phyloP scores from a whole-genome alignment of 1,140 invertebrate species.

The Drosophila repleta region DNA sequence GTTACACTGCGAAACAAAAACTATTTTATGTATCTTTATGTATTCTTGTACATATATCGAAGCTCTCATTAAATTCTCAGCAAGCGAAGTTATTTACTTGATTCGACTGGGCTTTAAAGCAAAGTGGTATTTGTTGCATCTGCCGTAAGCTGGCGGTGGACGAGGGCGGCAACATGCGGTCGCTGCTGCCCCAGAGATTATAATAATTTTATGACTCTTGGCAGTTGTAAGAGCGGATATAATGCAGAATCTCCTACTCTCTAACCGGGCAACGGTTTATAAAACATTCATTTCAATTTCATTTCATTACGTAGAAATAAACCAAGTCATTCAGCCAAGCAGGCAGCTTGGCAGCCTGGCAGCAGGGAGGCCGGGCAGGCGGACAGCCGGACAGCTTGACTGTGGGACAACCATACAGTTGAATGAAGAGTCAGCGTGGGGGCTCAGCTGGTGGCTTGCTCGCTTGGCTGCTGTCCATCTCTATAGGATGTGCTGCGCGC shows the following conservation, averaged over 20 bases:
- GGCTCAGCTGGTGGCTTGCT: conserved; percentile 22
- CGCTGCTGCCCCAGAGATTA: conserved; percentile 43
- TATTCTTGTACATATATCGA: background rate
- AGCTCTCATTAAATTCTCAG: conserved; percentile 13
- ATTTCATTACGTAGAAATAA: conserved; percentile 82
- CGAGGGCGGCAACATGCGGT: conserved; percentile 27
- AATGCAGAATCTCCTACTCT: conserved; percentile 3
- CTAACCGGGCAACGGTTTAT: conserved; percentile 58
- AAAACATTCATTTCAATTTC: conserved; percentile 83
- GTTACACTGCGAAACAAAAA: too few relatives aligned
- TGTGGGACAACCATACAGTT: conserved; percentile 1
- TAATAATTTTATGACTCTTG: conserved; percentile 65
- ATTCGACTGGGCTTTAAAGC: conserved; percentile 12
- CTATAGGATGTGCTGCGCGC: conserved; percentile 38
- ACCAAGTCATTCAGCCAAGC: conserved; percentile 65
- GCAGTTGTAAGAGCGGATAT: background rate
- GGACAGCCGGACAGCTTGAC: background rate
- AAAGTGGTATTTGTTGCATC: conserved; percentile 17
- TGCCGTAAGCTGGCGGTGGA: background rate
- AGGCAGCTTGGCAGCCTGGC: conserved; percentile 3
- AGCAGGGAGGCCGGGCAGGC: conserved; percentile 9
- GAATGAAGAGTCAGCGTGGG: conserved; percentile 30
- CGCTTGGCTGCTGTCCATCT: conserved; percentile 56
- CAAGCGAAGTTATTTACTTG: conserved; percentile 4
- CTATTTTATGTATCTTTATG: background rate